Conservation (phyloP, 2,797 vertebrate genomes). For the Gobio occitaniae region DNA sequence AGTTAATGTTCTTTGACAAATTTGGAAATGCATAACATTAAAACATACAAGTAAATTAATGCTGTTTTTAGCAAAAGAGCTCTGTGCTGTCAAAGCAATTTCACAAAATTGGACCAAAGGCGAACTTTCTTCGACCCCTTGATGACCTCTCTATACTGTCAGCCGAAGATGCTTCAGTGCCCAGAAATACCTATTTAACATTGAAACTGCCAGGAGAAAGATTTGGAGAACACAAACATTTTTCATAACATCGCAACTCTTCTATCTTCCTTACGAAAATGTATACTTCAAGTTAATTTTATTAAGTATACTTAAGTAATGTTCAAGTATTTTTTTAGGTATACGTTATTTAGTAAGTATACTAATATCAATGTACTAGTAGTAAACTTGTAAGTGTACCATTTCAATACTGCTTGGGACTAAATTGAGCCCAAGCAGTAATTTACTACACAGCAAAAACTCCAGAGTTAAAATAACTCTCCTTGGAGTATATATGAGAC, state of each 20-base stretch:
- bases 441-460: too few relatives aligned
- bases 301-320: too few relatives aligned
- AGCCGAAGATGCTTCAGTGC: neutral
- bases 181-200: neutral
- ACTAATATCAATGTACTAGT: too few relatives aligned
- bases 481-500: too few relatives aligned
- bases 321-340: too few relatives aligned
- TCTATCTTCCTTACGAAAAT: too few relatives aligned
- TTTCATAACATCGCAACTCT: neutral
- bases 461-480: too few relatives aligned
- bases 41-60: neutral
- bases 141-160: neutral
- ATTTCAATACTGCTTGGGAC: too few relatives aligned
- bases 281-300: too few relatives aligned
- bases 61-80: conserved; percentile 1
- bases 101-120: conserved; percentile 16
- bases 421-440: too few relatives aligned
- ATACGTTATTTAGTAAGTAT: too few relatives aligned
- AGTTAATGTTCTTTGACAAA: conserved; percentile 7
- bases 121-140: neutral
- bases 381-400: too few relatives aligned
- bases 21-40: conserved; percentile 9
- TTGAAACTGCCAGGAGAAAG: neutral
- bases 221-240: neutral
- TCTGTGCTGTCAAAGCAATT: conserved; percentile 20